Base-by-base conservation (phyloP, 2,797 vertebrate species). In the Agapornis canus region DNA sequence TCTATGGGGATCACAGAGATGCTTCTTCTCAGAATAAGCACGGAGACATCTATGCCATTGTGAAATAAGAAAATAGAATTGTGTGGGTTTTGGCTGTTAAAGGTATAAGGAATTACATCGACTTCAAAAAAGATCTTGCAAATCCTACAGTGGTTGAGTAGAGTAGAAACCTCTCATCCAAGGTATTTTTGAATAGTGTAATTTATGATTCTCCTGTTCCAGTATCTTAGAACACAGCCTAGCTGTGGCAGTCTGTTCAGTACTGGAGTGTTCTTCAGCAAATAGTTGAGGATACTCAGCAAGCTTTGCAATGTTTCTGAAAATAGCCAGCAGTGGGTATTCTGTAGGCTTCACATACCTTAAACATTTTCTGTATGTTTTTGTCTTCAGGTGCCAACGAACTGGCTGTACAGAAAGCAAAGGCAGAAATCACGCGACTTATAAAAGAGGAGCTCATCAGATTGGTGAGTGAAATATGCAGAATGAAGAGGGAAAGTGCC, bases 401-500 rank as follows among this genome's bases (percentile, higher is more conserved):
- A 96, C 95, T 99, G 97, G 99, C 99, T 91, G 99, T 99, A 81
- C 99, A 99, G 97, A 99, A 99, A 98, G 99, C 99, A 47, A 99
- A 99, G 96, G 99, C 99, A 10, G 99, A 99, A 98, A 99, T 99
- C 93, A 99, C 99, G 14, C 98, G 99, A 40, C 98, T 99, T 93
- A 99, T 99, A 97, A 99, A 99, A 97, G 99, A 99, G 93, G 99
- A 99, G 95, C 99, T 99, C 84, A 99, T 99, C 97, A 98, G 99
- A 98, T 97, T 99, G 98, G 99, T 99, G 97, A 98, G 98, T 98
- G 66, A 79, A 91, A 66, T 82, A 60, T 7, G 20, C 22, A 35
- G 47, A 69, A 56, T 31, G 22, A 45, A 51, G 57, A 75, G 81
- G 76, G 49, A 32, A 85, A 13, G 32, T 39, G 47, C 49, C 20